Evolutionary conservation across 2,888 invertebrate species (phyloP), one percentile per base, ranked within the genome.

Genomic region (Drosophila quinaria): DNA sequence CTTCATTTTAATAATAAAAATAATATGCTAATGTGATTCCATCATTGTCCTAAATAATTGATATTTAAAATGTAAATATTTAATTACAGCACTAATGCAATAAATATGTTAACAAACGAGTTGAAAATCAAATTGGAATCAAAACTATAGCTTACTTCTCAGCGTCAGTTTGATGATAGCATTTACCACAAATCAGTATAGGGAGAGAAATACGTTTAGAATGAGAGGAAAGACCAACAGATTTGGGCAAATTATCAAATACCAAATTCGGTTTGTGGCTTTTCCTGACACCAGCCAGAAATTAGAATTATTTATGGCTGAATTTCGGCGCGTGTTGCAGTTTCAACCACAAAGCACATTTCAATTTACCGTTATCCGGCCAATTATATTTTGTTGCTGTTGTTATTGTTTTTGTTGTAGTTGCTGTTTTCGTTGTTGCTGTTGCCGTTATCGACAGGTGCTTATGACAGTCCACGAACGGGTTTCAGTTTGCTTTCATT

Each of bases 241-340:
- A 51, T 52, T 33, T 42, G 33, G 9, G 3, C 10, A 31, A 35
- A 65, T 52, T 19, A 33, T 8, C 0, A 46, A 47, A 47, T 19
- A 5, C 10, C 11, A 31, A 59, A 39, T 42, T 51, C 39, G 39
- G 44, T 60, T 52, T 31, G 59, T 35, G 67, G 73, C 10, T 56
- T 49, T 49, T 52, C 35, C 35, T 33, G 59, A 58, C 17, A 13
- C 11, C 31, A 10, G 22, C 22, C 42, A 63, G 33, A 51, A 58
- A 64, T 74, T 64, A 55, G 44, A 47, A 61, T 68, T 59, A 62
- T 58, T 31, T 33, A 19, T 22, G 22, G 49, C 15, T 19, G n/a
- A 35, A 15, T 37, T 35, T 35, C 25, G 4, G 33, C 42, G 46
- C 31, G 33, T 52, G 33, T 54, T 3, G 15, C 17, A 4, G 11